Percentiles rank a stretch among this genome's conserved stretches.
phyloP scores from a whole-genome alignment of 2,113 vertebrate species.

The Rhegmatorhina hoffmannsi region DNA sequence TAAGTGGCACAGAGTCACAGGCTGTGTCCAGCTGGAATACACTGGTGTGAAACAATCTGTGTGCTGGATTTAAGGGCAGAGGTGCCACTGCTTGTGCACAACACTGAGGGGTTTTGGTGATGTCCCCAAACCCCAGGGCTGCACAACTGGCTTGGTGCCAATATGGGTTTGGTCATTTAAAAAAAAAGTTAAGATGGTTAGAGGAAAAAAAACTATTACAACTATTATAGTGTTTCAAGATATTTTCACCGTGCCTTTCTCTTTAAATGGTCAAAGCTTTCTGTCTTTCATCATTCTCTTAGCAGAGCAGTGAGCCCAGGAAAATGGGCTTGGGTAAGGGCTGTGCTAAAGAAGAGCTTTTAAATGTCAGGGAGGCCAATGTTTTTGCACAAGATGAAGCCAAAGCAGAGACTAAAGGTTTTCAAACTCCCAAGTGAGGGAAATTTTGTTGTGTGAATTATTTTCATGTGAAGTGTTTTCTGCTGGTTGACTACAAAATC shows the following conservation, averaged over 20 bases:
- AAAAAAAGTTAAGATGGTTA: background rate
- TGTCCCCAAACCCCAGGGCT: background rate
- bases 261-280: background rate
- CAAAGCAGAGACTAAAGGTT: background rate
- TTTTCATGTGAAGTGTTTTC: background rate
- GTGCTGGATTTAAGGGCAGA: background rate
- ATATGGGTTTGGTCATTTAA: fast-evolving
- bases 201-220: background rate
- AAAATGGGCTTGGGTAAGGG: background rate
- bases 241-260: background rate
- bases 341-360: background rate
- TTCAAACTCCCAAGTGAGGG: background rate
- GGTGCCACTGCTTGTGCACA: background rate
- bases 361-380: background rate
- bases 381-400: background rate
- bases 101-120: background rate
- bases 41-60: background rate
- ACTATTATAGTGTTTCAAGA: background rate
- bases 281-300: background rate
- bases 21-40: background rate
- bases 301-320: background rate
- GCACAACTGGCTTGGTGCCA: background rate
- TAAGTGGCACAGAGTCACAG: background rate
- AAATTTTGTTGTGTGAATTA: background rate
- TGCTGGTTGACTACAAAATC: background rate